Base-by-base conservation (phyloP, 2,888 invertebrate species). In the Folsomia candida region DNA sequence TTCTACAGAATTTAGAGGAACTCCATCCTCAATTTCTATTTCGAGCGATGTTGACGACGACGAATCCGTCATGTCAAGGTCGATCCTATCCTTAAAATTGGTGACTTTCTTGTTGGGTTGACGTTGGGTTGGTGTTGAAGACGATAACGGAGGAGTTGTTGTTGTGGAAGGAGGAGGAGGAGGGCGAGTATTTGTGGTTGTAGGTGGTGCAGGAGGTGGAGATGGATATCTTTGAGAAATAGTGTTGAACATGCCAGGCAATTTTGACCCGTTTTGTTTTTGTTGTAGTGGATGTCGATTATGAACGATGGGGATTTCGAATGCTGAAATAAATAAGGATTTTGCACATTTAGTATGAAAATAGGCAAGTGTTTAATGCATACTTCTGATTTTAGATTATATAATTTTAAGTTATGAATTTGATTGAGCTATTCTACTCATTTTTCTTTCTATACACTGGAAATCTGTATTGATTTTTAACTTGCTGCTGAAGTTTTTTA, bases 291-390 rank as follows among this genome's bases (percentile, higher is more conserved):
- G 59, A 59, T 59, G 59, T 14, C 2, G 9, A 3, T 20, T 6
- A 18, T 54, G 54, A 25, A 3, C 25, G 20, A 6, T 59, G 20
- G 20, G 22, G 3, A 25, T 59, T 14, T 59, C 59, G 14, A 59
- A 59, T 59, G 59, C 59, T 59, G 26, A 59, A 59, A 59, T 59
- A 59, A 59, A 25, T 59, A 20, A 57, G n/a, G 24, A 9, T 37
- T 37, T 37, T 9, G n/a, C n/a, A 47, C 47, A 47, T 18, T 14
- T 14, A 47, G 47, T 47, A 18, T 11, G 47, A 14, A 14, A 47
- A 47, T 47, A 14, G 47, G 18, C 47, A 14, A 14, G 47, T n/a
- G n/a, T n/a, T n/a, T n/a, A n/a, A n/a, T n/a, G n/a, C n/a, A n/a
- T n/a, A n/a, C n/a, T n/a, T n/a, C n/a, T n/a, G n/a, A n/a, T n/a